Conservation (phyloP, 1,140 invertebrate species). For the Cydia amplana region DNA sequence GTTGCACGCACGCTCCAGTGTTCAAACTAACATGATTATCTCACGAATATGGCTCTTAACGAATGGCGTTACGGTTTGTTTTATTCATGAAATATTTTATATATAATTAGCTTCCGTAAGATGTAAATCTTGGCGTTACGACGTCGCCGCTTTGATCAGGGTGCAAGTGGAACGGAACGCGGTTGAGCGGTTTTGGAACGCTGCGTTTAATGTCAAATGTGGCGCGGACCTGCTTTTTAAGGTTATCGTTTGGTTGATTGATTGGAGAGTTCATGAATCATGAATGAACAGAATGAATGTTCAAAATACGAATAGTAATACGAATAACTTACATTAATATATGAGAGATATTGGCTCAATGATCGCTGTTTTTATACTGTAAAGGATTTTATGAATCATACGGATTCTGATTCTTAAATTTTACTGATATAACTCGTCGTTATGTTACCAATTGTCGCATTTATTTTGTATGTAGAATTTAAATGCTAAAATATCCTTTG, state of each 20-base stretch:
- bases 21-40: not conserved
- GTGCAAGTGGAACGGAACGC: constrained; percentile 63
- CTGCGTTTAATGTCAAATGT: constrained; percentile 66
- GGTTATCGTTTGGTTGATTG: constrained; percentile 10
- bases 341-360: too few species aligned
- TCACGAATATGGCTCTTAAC: not conserved
- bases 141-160: constrained; percentile 68
- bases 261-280: not conserved
- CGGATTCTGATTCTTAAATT: too few species aligned
- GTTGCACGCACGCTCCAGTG: constrained; percentile 7
- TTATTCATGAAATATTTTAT: constrained; percentile 35
- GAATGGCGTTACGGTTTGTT: not conserved
- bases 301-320: too few species aligned
- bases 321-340: too few species aligned
- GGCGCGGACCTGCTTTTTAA: constrained; percentile 50
- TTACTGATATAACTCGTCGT: too few species aligned
- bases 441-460: too few species aligned
- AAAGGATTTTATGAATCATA: too few species aligned
- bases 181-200: constrained; percentile 62
- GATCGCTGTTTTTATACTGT: too few species aligned
- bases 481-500: too few species aligned
- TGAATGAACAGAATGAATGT: too few species aligned
- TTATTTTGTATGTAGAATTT: too few species aligned
- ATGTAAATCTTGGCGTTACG: constrained; percentile 66
- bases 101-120: constrained; percentile 72